Conservation (phyloP, 2,113 vertebrate species). For the Cavia porcellus region DNA sequence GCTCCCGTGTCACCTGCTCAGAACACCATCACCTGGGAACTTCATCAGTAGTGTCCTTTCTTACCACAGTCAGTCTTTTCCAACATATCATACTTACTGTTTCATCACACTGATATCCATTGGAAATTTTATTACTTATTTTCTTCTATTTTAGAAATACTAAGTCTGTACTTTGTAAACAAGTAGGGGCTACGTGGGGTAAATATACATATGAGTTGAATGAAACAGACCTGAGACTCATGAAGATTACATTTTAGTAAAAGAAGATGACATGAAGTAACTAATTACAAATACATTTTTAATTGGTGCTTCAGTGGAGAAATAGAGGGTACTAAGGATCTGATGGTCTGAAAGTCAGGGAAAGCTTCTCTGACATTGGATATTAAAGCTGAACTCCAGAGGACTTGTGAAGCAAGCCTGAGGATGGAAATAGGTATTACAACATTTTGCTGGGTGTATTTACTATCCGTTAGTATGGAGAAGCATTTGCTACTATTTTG, state of each 20-base stretch:
- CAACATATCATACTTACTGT: not conserved
- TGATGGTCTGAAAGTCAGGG: not conserved
- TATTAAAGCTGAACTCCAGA: not conserved
- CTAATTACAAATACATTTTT: not conserved
- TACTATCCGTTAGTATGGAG: not conserved
- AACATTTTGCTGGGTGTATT: not conserved
- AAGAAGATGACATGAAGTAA: not conserved
- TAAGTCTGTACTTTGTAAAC: not conserved
- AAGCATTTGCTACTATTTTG: not conserved
- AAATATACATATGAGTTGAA: not conserved
- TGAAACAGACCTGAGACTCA: not conserved
- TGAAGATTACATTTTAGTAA: not conserved
- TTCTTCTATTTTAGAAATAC: not conserved
- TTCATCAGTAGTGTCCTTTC: not conserved
- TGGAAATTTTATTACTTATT: not conserved
- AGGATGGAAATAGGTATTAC: not conserved
- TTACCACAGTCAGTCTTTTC: not conserved
- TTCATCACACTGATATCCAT: not conserved
- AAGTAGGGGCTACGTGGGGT: not conserved
- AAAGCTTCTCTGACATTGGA: not conserved
- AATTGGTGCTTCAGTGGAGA: not conserved
- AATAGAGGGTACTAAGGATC: not conserved
- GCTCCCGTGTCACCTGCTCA: not conserved
- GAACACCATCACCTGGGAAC: not conserved
- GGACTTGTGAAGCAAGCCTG: not conserved